These are phyloP conservation scores for Magallana gigas DNA, from an alignment of 1,140 invertebrate species.

Conservation along the genomic window DNA sequence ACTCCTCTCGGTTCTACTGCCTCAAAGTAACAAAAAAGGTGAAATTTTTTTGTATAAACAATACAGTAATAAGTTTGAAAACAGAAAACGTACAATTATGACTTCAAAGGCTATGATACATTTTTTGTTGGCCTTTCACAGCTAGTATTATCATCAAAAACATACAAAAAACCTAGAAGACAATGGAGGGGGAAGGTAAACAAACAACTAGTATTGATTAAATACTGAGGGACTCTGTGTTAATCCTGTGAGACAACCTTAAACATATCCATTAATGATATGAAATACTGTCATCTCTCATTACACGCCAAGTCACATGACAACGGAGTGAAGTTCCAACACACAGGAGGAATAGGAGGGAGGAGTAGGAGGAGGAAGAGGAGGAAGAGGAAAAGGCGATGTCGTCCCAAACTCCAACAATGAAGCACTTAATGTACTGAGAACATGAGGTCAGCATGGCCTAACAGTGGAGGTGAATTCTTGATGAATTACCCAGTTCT, in stretches of 20 bases:
- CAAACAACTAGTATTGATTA: constrained; percentile 25
- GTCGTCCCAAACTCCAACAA: constrained; percentile 26
- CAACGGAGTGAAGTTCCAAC: constrained; percentile 36
- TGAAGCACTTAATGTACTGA: constrained; percentile 37
- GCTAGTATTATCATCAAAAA: neutral
- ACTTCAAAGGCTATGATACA: constrained; percentile 16
- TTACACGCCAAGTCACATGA: constrained; percentile 25
- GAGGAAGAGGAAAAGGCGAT: neutral
- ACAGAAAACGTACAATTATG: neutral
- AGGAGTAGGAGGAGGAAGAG: no score
- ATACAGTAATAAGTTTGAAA: neutral
- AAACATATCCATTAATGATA: constrained; percentile 20
- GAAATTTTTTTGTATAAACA: neutral
- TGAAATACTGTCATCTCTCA: constrained; percentile 36
- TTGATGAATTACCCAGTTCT: constrained; percentile 15
- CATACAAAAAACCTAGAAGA: constrained; percentile 13
- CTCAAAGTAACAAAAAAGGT: neutral
- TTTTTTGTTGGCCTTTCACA: constrained; percentile 19
- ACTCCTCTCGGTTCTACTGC: neutral
- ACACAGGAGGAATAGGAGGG: constrained; percentile 5
- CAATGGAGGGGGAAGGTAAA: neutral
- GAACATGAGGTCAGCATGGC: constrained; percentile 33
- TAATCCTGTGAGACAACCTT: constrained; percentile 29
- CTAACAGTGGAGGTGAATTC: constrained; percentile 27
- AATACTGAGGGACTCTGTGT: constrained; percentile 29